These are phyloP conservation scores for Coenonympha arcania DNA, from an alignment of 2,888 invertebrate genomes.

Conservation along the genomic window DNA sequence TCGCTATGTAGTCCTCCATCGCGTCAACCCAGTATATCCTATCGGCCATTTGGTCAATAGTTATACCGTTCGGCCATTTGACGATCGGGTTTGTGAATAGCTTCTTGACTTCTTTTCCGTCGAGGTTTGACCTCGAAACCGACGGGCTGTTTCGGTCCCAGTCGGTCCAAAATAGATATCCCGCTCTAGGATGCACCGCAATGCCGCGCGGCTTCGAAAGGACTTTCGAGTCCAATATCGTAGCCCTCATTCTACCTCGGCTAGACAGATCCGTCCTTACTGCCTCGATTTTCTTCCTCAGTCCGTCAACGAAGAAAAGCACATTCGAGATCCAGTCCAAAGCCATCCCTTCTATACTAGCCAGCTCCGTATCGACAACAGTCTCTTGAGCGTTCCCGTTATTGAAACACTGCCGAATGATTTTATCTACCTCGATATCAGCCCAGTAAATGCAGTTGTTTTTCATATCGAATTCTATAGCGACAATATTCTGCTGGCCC, in stretches of 20 bases:
- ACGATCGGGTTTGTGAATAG: slow-evolving; percentile 79
- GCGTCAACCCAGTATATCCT: slow-evolving; percentile 93
- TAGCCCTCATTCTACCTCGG: slow-evolving; percentile 81
- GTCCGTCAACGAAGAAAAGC: slow-evolving; percentile 90
- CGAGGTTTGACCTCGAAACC: slow-evolving; percentile 84
- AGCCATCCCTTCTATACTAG: slow-evolving; percentile 90
- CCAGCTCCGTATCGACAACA: slow-evolving; percentile 81
- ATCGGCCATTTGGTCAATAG: slow-evolving; percentile 86
- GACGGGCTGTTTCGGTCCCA: slow-evolving; percentile 86
- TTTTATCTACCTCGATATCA: slow-evolving; percentile 85
- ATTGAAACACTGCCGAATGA: slow-evolving; percentile 83
- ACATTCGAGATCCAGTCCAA: slow-evolving; percentile 91
- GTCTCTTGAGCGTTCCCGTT: slow-evolving; percentile 79
- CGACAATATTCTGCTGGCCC: slow-evolving; percentile 84
- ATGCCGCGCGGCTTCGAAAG: slow-evolving; percentile 85
- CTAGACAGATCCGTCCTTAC: slow-evolving; percentile 77
- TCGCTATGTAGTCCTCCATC: slow-evolving; percentile 84
- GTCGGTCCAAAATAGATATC: slow-evolving; percentile 89
- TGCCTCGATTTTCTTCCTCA: slow-evolving; percentile 84
- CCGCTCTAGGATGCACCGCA: slow-evolving; percentile 86
- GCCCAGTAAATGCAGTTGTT: slow-evolving; percentile 93
- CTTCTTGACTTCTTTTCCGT: slow-evolving; percentile 79
- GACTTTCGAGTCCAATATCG: slow-evolving; percentile 79
- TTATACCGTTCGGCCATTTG: slow-evolving; percentile 90
- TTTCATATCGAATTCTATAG: slow-evolving; percentile 88